Evolutionary conservation across 2,888 invertebrate species (phyloP).

Genomic region (Biston betularia): DNA sequence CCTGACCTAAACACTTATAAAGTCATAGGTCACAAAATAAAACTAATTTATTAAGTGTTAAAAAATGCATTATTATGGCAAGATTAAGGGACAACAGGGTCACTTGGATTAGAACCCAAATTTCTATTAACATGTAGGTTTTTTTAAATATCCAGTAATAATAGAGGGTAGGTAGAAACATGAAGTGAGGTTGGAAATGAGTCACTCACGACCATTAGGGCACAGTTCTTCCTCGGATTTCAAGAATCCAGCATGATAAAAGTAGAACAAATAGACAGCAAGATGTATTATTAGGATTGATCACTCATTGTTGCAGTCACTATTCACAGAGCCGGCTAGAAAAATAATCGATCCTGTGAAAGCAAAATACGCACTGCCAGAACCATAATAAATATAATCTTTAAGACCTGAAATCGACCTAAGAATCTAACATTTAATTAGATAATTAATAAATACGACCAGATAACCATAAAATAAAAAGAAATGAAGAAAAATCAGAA

Average conservation of each 20-base stretch:
- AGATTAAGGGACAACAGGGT: no score
- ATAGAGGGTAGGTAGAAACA: conserved; percentile 1
- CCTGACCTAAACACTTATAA: no score
- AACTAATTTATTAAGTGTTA: no score
- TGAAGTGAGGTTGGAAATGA: conserved; percentile 15
- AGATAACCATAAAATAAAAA: conserved; percentile 45
- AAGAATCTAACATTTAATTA: conserved; percentile 2
- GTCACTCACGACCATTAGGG: neutral
- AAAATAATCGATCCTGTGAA: conserved; percentile 69
- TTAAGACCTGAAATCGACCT: conserved; percentile 8
- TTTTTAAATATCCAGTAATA: neutral
- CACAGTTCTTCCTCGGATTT: neutral
- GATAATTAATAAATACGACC: conserved; percentile 7
- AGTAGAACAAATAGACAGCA: neutral
- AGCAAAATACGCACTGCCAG: conserved; percentile 56
- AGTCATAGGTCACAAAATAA: no score
- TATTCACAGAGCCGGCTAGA: conserved; percentile 53
- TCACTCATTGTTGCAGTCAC: conserved; percentile 10
- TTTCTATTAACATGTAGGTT: no score
- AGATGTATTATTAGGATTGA: neutral
- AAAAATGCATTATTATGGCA: no score
- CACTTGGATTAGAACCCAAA: no score
- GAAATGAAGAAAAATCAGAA: conserved; percentile 62
- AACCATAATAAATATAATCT: neutral
- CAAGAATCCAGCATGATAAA: neutral